Percentiles rank a stretch among this genome's conserved stretches.
Evolutionary conservation across 2,888 invertebrate species (phyloP).

Genomic region (Cheilosia vernalis): DNA sequence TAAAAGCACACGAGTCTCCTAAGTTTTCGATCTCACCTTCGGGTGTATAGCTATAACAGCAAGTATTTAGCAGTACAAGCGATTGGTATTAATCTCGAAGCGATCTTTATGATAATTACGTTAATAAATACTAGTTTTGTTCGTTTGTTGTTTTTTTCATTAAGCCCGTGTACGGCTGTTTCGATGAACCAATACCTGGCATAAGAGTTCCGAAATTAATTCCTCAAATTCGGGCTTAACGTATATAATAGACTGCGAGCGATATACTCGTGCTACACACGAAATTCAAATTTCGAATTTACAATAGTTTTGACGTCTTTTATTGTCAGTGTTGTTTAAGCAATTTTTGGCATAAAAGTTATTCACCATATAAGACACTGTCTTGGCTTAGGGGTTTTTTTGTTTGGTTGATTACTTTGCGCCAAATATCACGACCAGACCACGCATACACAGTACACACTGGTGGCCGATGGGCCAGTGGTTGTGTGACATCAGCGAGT

Average conservation of each 20-base stretch:
- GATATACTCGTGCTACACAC: neutral
- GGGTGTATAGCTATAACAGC: neutral
- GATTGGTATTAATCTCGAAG: conserved; percentile 55
- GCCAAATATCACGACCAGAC: conserved; percentile 25
- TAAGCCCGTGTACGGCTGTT: neutral
- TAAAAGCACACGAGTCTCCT: conserved; percentile 31
- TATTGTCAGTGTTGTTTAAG: neutral
- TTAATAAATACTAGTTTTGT: conserved; percentile 61
- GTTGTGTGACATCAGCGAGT: conserved; percentile 31
- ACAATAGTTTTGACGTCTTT: conserved; percentile 10
- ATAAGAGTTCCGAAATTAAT: conserved; percentile 29
- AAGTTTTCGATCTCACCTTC: neutral
- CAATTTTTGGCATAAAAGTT: conserved; percentile 27
- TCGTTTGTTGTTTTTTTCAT: conserved; percentile 4
- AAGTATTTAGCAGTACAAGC: conserved; percentile 50
- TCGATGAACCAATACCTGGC: conserved; percentile 1
- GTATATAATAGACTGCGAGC: neutral
- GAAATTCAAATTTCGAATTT: conserved; percentile 37
- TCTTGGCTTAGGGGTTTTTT: neutral
- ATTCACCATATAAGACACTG: neutral
- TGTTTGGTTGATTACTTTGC: conserved; percentile 21
- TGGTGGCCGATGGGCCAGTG: conserved; percentile 4
- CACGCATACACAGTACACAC: neutral
- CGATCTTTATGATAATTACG: conserved; percentile 69
- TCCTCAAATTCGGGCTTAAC: conserved; percentile 9